Conservation (phyloP, 2,888 invertebrate genomes). For the Elegia similella region DNA sequence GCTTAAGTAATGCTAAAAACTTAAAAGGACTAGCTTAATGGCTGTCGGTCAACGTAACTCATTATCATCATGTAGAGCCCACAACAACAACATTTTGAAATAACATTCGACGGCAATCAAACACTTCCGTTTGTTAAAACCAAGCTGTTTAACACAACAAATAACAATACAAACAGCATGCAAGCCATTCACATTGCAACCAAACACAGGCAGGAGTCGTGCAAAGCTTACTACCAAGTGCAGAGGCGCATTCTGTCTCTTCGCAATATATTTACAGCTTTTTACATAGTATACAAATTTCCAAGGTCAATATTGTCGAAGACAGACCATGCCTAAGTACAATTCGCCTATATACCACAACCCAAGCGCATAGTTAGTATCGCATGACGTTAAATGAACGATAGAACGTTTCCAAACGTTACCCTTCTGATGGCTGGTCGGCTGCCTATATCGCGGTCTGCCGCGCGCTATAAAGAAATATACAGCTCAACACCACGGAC, state of each 20-base stretch:
- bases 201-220: conserved; percentile 29
- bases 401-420: conserved; percentile 62
- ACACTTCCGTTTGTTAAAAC: no score
- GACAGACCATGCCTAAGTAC: conserved; percentile 56
- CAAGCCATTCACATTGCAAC: conserved; percentile 17
- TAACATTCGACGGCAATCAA: background rate
- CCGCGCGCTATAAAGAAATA: conserved; percentile 74
- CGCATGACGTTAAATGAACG: conserved; percentile 56
- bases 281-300: conserved; percentile 34
- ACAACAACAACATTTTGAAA: background rate
- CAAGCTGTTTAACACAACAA: background rate
- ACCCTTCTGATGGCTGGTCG: conserved; percentile 76
- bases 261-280: conserved; percentile 40
- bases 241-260: conserved; percentile 56
- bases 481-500: conserved; percentile 69
- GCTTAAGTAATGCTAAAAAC: background rate
- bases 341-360: conserved; percentile 69
- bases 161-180: background rate
- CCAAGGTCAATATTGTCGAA: background rate
- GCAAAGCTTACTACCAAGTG: conserved; percentile 30
- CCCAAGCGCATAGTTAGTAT: conserved; percentile 67
- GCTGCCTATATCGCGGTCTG: conserved; percentile 68
- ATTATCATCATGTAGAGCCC: background rate
- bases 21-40: background rate
- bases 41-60: background rate